A percentile compares a stretch with the other conserved stretches of the same genome.
Conservation (phyloP, 23 tunicate species). For the Trididemnum clinides region DNA sequence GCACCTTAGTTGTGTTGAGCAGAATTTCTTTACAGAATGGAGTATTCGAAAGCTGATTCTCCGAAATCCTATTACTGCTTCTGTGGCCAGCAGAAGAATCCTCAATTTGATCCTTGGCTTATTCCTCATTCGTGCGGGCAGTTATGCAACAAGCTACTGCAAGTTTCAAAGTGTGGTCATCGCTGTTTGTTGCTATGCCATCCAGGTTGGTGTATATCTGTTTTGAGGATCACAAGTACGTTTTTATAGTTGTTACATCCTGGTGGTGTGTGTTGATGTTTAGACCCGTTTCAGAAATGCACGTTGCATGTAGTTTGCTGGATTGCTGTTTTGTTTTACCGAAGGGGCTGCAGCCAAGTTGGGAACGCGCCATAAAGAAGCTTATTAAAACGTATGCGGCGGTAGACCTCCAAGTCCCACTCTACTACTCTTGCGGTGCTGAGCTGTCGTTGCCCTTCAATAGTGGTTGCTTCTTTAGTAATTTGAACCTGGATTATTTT, state of each 20-base stretch:
- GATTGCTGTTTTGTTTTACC: too few species aligned
- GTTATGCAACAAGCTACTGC: constrained; percentile 51
- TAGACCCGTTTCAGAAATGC: too few species aligned
- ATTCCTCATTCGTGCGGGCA: constrained; percentile 89
- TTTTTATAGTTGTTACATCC: too few species aligned
- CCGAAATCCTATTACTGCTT: constrained; percentile 66
- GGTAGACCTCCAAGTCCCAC: too few species aligned
- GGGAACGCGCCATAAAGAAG: too few species aligned
- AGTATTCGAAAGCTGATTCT: constrained; percentile 53
- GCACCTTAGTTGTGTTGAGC: background rate
- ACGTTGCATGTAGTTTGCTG: too few species aligned
- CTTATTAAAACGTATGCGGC: too few species aligned
- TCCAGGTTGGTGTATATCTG: too few species aligned
- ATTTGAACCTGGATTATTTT: too few species aligned
- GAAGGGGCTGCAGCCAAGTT: too few species aligned
- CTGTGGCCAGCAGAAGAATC: constrained; percentile 69
- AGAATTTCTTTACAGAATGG: constrained; percentile 30
- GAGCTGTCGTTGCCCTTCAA: background rate
- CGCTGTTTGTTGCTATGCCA: constrained; percentile 88
- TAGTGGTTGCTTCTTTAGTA: background rate
- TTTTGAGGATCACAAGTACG: too few species aligned
- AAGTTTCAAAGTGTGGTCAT: constrained; percentile 75
- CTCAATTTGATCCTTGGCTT: constrained; percentile 78
- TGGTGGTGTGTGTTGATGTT: too few species aligned
- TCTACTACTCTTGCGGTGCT: background rate